These are phyloP conservation scores for Amphiura filiformis DNA, from an alignment of 35 echinoderm and acorn worm species.

Conservation along the genomic window DNA sequence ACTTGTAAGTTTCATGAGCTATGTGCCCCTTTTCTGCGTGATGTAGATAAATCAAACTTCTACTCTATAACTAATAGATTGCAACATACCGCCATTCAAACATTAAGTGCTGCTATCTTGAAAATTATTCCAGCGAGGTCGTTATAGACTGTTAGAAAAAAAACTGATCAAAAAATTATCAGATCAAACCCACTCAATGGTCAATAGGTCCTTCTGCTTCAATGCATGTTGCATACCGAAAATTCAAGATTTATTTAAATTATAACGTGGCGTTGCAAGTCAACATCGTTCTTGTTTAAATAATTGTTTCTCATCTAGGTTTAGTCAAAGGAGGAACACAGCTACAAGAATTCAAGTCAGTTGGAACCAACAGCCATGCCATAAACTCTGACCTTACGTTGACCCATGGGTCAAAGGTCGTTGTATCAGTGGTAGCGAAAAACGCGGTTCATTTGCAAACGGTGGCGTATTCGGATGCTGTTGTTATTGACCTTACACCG, in stretches of 20 bases:
- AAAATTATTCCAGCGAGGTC: too few relatives aligned
- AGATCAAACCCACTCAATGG: not conserved
- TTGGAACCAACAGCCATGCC: constrained; percentile 16
- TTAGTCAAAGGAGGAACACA: constrained; percentile 35
- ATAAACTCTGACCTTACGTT: constrained; percentile 11
- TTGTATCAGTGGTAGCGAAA: constrained; percentile 6
- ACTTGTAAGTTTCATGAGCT: too few relatives aligned
- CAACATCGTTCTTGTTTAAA: not conserved
- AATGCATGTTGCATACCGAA: not conserved
- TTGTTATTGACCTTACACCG: constrained; percentile 24
- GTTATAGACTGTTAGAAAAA: too few relatives aligned
- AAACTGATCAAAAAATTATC: not conserved
- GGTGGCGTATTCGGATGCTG: not conserved
- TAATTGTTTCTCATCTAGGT: not conserved
- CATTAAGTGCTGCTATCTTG: too few relatives aligned
- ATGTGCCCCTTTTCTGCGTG: too few relatives aligned
- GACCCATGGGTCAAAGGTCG: not conserved
- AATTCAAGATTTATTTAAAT: not conserved
- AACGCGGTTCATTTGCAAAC: constrained; percentile 5
- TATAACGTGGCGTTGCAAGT: not conserved
- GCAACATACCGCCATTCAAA: too few relatives aligned
- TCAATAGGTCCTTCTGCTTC: too few relatives aligned
- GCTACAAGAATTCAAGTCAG: constrained; percentile 33
- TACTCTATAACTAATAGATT: too few relatives aligned
- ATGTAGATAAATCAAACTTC: too few relatives aligned